A percentile compares a stretch with the other conserved stretches of the same genome.
Evolutionary conservation across 1,140 invertebrate species (phyloP).

Genomic region (Drosophila nigrodunni): DNA sequence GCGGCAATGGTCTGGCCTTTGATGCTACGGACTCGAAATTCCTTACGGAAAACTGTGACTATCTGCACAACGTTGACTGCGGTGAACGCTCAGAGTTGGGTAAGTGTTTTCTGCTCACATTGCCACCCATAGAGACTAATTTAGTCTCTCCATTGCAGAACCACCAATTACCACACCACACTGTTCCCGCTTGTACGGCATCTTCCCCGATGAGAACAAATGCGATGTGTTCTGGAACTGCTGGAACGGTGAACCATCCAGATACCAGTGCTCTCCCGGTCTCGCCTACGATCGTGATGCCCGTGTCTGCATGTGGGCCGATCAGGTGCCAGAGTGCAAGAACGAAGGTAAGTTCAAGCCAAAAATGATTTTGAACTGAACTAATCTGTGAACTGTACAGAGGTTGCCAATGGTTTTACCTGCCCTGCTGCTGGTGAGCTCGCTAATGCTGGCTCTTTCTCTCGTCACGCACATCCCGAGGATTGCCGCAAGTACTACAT

Average conservation of each 20-base stretch:
- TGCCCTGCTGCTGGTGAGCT: constrained; percentile 93
- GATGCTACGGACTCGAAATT: constrained; percentile 94
- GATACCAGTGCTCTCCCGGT: constrained; percentile 97
- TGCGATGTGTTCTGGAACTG: constrained; percentile 98
- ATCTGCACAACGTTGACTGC: constrained; percentile 97
- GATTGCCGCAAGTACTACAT: constrained; percentile 98
- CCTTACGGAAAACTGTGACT: constrained; percentile 97
- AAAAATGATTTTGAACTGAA: neutral
- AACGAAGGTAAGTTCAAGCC: constrained; percentile 89
- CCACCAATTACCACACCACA: constrained; percentile 93
- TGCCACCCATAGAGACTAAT: neutral
- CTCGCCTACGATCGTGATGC: constrained; percentile 96
- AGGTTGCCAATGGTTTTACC: constrained; percentile 94
- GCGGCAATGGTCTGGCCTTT: constrained; percentile 97
- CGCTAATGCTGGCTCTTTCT: constrained; percentile 94
- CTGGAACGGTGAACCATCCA: constrained; percentile 96
- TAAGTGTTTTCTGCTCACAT: constrained; percentile 81
- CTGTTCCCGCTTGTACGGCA: constrained; percentile 95
- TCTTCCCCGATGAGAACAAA: constrained; percentile 94
- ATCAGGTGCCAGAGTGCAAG: constrained; percentile 96
- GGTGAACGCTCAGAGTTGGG: constrained; percentile 93
- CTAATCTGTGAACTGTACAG: constrained; percentile 85
- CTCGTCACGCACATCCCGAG: constrained; percentile 96
- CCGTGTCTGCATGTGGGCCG: constrained; percentile 97
- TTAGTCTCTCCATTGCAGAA: constrained; percentile 86